Evolutionary conservation across 1,140 invertebrate species (phyloP).

Genomic region (Spodoptera litura): DNA sequence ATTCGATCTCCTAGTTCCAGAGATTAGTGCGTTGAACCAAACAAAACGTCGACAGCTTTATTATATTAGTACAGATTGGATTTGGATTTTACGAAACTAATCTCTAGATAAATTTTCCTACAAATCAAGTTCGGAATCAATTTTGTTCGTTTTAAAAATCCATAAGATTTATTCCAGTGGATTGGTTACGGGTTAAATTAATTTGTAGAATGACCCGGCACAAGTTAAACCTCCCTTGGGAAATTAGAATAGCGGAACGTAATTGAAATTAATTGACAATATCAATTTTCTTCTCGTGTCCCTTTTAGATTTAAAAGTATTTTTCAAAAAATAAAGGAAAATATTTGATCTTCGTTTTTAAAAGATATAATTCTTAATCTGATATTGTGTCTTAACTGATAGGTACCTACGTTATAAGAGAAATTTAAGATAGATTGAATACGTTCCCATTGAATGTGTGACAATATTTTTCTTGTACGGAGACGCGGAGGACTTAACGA

Average conservation of each 20-base stretch:
- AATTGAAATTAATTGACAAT: constrained; percentile 25
- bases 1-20: too few species aligned
- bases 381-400: too few species aligned
- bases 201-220: constrained; percentile 22
- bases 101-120: background rate
- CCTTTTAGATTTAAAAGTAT: background rate
- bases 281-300: background rate
- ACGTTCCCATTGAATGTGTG: too few species aligned
- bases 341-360: background rate
- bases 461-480: too few species aligned
- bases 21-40: too few species aligned
- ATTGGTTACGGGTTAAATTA: constrained; percentile 12
- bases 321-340: background rate
- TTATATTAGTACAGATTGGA: too few species aligned
- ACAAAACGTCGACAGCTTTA: too few species aligned
- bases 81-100: background rate
- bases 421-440: too few species aligned
- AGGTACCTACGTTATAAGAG: too few species aligned
- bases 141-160: background rate
- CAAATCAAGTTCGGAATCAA: background rate
- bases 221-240: constrained; percentile 26
- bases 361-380: background rate
- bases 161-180: constrained; percentile 10
- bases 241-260: constrained; percentile 8
- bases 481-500: too few species aligned